A percentile compares a stretch with the other conserved stretches of the same genome.
These are phyloP conservation scores for Acrobeloides nanus DNA, from an alignment of 2,888 invertebrate genomes.

Conservation along the genomic window DNA sequence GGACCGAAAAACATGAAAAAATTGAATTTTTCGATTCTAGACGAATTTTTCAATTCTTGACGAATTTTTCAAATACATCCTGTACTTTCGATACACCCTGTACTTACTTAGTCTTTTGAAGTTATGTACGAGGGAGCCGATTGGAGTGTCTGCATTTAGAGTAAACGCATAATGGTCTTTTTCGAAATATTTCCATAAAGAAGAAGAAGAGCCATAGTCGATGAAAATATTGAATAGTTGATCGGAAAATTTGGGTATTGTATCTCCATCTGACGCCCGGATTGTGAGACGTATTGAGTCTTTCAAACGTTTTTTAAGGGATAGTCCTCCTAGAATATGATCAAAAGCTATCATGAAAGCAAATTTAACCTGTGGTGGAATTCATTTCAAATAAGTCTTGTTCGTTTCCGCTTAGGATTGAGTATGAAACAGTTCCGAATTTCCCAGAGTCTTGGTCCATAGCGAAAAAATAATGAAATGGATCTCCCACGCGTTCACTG, in stretches of 20 bases:
- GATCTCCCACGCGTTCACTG: too few relatives aligned
- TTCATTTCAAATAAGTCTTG: slow-evolving; percentile 10
- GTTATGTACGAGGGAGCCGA: slow-evolving; percentile 17
- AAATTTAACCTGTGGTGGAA: slow-evolving; percentile 4
- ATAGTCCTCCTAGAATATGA: slow-evolving; percentile 18
- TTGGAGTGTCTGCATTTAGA: slow-evolving; percentile 9
- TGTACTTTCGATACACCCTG: neutral
- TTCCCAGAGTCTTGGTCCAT: slow-evolving; percentile 21
- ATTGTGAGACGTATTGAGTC: slow-evolving; percentile 16
- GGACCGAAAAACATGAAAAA: slow-evolving; percentile 13
- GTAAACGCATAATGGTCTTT: slow-evolving; percentile 17
- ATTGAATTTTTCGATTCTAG: slow-evolving; percentile 3
- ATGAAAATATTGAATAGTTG: slow-evolving; percentile 20
- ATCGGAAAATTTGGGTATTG: slow-evolving; percentile 22
- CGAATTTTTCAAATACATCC: too few relatives aligned
- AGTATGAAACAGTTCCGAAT: slow-evolving; percentile 16
- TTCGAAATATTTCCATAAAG: slow-evolving; percentile 28
- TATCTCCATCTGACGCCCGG: slow-evolving; percentile 23
- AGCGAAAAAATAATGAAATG: slow-evolving; percentile 31
- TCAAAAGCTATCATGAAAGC: slow-evolving; percentile 5
- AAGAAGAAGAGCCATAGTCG: slow-evolving; percentile 12
- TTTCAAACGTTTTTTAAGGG: slow-evolving; percentile 9
- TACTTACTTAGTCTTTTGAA: slow-evolving; percentile 16
- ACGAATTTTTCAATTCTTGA: too few relatives aligned
- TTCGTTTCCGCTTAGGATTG: slow-evolving; percentile 15